A percentile compares a stretch with the other conserved stretches of the same genome.
Evolutionary conservation across 1,140 invertebrate genomes (phyloP).

Genomic region (Oryctes rhinoceros): DNA sequence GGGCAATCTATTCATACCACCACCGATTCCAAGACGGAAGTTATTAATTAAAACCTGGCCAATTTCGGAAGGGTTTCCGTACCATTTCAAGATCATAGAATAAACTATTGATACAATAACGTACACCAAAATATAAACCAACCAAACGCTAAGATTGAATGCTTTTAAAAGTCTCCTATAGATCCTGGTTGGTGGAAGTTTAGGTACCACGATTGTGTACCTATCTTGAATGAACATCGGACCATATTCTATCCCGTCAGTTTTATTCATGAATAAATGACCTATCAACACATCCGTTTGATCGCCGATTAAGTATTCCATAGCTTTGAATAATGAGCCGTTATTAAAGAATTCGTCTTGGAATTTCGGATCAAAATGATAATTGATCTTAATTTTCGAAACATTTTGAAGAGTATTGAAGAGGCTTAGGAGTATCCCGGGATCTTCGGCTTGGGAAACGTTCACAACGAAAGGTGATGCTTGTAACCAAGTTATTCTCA

Average conservation of each 20-base stretch:
- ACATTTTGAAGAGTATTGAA: neutral
- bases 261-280: slow-evolving; percentile 23
- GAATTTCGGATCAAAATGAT: neutral
- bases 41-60: neutral
- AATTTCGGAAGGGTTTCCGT: neutral
- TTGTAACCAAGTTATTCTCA: slow-evolving; percentile 29
- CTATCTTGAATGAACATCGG: slow-evolving; percentile 4
- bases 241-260: neutral
- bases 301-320: neutral
- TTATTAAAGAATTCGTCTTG: slow-evolving; percentile 11
- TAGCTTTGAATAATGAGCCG: neutral
- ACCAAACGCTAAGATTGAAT: neutral
- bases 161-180: slow-evolving; percentile 20
- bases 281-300: slow-evolving; percentile 18
- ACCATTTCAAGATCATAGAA: neutral
- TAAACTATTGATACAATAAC: neutral
- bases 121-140: neutral
- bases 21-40: neutral
- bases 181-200: neutral
- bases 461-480: neutral
- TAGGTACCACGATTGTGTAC: neutral
- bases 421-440: neutral
- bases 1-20: neutral
- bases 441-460: neutral
- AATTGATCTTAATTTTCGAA: neutral